Conservation (phyloP, 2,888 invertebrate genomes). For the Thelaira solivaga region DNA sequence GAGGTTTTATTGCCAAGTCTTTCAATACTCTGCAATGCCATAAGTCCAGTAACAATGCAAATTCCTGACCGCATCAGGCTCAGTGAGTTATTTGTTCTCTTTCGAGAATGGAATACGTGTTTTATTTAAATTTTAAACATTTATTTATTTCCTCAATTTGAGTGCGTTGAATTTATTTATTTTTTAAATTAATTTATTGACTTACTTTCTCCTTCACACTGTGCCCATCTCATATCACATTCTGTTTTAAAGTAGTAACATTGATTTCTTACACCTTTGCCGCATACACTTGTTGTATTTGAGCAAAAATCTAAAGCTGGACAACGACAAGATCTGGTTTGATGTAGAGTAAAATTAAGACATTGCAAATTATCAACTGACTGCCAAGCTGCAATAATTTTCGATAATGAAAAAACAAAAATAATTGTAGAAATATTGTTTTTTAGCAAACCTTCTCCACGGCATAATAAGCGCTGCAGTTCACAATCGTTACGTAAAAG, state of each 20-base stretch:
- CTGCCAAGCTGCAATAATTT: conserved; percentile 7
- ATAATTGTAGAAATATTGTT: not conserved
- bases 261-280: not conserved
- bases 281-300: conserved; percentile 37
- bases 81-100: no score
- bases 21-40: no score
- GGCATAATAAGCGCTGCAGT: conserved; percentile 23
- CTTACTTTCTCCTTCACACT: conserved; percentile 23
- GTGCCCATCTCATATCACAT: conserved; percentile 14
- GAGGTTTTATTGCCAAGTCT: no score
- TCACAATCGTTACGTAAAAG: conserved; percentile 28
- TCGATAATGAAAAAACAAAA: not conserved
- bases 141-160: no score
- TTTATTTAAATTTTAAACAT: no score
- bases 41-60: no score
- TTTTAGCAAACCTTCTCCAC: conserved; percentile 11
- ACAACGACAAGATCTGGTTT: conserved; percentile 24
- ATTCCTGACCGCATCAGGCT: no score
- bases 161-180: no score
- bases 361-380: conserved; percentile 22
- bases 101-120: no score
- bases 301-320: conserved; percentile 26
- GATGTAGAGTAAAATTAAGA: not conserved
- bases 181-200: no score
- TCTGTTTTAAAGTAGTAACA: conserved; percentile 15